phyloP scores from a whole-genome alignment of 2,888 invertebrate species.

The Cryptocheilus praepositus region DNA sequence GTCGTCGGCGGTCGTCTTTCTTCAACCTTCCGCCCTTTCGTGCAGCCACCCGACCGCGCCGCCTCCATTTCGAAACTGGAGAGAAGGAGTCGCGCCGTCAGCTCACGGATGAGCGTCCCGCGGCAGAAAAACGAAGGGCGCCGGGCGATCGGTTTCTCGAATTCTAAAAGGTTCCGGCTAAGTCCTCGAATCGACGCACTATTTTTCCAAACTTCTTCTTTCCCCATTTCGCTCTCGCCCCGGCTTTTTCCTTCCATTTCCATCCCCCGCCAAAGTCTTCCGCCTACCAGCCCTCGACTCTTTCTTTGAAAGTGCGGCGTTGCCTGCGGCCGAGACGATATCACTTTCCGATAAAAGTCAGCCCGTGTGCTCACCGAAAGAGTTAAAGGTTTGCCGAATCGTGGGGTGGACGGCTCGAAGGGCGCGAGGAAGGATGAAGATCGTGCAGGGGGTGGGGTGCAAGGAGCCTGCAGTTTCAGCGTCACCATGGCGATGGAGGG shows the following conservation, averaged over 20 bases:
- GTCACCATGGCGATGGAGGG: slow-evolving; percentile 23
- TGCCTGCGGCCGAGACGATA: slow-evolving; percentile 50
- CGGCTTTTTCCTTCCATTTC: slow-evolving; percentile 1
- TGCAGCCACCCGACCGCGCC: slow-evolving; percentile 4
- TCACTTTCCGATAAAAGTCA: slow-evolving; percentile 62
- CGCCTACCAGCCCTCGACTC: slow-evolving; percentile 29
- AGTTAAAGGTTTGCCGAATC: slow-evolving; percentile 32
- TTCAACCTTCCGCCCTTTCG: neutral
- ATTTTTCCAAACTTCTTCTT: slow-evolving; percentile 1
- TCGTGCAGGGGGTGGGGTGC: neutral
- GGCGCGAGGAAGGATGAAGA: neutral
- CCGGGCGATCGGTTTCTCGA: neutral
- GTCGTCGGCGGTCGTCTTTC: neutral
- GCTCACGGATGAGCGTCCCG: neutral
- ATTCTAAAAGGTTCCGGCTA: neutral
- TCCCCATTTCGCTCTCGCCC: neutral
- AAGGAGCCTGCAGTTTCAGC: slow-evolving; percentile 13
- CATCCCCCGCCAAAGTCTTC: neutral
- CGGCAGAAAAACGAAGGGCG: neutral
- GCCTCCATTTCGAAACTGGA: slow-evolving; percentile 12
- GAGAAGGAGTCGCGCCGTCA: too few species aligned
- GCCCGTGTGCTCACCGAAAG: slow-evolving; percentile 33
- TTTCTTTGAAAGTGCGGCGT: slow-evolving; percentile 35
- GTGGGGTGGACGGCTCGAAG: slow-evolving; percentile 5
- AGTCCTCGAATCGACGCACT: slow-evolving; percentile 1